phyloP scores from a whole-genome alignment of 2,888 invertebrate genomes.

The Drosophila neonasuta region DNA sequence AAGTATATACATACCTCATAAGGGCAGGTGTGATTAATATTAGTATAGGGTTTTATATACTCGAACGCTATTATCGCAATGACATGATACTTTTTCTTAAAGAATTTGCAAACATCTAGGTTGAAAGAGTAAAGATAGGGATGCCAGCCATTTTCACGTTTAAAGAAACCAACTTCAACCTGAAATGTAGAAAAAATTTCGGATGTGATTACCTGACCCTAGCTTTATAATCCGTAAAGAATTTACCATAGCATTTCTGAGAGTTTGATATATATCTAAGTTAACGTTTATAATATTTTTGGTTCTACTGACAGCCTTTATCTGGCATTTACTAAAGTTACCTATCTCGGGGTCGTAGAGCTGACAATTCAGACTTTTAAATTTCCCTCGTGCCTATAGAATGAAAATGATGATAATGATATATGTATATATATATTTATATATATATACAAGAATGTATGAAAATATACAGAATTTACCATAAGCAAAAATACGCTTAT shows the following conservation, averaged over 20 bases:
- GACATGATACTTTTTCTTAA: background rate
- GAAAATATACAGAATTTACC: background rate
- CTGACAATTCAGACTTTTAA: conserved; percentile 3
- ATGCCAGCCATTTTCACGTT: conserved; percentile 35
- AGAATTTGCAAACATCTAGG: background rate
- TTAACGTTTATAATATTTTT: background rate
- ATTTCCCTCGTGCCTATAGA: background rate
- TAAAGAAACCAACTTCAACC: background rate
- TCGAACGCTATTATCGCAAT: conserved; percentile 1
- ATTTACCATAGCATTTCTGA: too few species aligned
- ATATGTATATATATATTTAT: background rate
- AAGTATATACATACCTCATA: conserved; percentile 1
- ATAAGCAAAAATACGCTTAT: background rate
- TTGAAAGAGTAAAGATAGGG: conserved; percentile 27
- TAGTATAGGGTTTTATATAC: conserved; percentile 13
- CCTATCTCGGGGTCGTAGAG: background rate
- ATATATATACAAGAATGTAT: background rate
- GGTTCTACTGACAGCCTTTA: conserved; percentile 9
- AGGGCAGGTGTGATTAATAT: conserved; percentile 23
- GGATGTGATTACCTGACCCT: too few species aligned
- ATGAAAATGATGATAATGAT: background rate
- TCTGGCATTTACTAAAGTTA: background rate
- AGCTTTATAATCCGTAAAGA: too few species aligned
- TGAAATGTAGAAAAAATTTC: background rate
- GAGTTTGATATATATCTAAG: background rate